These are phyloP conservation scores for Orthonychiurus folsomi DNA, from an alignment of 2,888 invertebrate genomes.

Conservation along the genomic window DNA sequence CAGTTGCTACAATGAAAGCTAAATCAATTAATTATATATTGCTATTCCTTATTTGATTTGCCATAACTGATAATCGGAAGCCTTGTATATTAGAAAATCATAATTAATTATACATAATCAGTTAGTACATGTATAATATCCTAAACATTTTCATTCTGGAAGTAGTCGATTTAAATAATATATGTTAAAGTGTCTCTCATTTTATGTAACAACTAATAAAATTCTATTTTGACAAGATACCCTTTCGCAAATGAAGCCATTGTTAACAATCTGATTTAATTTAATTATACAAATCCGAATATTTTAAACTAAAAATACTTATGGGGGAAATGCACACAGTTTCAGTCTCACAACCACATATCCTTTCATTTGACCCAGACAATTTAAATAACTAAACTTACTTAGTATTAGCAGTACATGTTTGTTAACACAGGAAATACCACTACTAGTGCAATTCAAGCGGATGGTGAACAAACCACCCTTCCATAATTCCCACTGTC, in stretches of 20 bases:
- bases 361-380: not conserved
- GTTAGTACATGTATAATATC: too few species aligned
- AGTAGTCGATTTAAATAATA: slow-evolving; percentile 1
- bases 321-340: not conserved
- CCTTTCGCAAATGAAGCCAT: not conserved
- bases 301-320: not conserved
- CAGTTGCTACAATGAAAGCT: too few species aligned
- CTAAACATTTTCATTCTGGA: too few species aligned
- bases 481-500: not conserved
- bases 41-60: too few species aligned
- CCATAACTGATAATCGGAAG: too few species aligned
- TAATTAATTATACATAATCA: too few species aligned
- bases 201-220: not conserved
- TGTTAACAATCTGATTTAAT: not conserved
- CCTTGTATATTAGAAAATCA: too few species aligned
- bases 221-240: not conserved
- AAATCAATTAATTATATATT: too few species aligned
- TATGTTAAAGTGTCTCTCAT: not conserved
- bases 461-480: too few species aligned
- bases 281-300: not conserved
- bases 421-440: too few species aligned
- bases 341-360: not conserved
- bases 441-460: too few species aligned
- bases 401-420: too few species aligned
- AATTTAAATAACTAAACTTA: not conserved